Evolutionary conservation across 2,113 vertebrate genomes (phyloP).

Genomic region (Daubentonia madagascariensis): DNA sequence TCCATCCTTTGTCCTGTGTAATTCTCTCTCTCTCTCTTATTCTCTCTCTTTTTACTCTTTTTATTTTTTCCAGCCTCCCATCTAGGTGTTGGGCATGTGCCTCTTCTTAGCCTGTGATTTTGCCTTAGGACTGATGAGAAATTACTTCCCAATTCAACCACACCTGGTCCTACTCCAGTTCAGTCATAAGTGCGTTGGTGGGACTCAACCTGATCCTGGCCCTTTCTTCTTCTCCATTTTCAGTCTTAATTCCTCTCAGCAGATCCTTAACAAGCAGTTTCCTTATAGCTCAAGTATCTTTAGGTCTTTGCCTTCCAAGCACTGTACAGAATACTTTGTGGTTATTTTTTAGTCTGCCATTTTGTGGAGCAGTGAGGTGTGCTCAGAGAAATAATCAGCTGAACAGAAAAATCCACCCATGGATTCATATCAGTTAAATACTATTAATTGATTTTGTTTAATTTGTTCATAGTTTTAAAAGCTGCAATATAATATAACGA

Average conservation of each 20-base stretch:
- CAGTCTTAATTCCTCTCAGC: neutral
- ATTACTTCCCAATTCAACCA: conserved; percentile 1
- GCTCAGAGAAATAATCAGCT: conserved; percentile 69
- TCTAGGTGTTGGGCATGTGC: neutral
- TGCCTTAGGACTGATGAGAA: conserved; percentile 33
- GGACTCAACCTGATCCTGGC: conserved; percentile 33
- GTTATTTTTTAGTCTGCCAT: conserved; percentile 20
- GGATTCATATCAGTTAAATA: conserved; percentile 69
- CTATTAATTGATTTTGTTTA: conserved; percentile 61
- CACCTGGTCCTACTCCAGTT: neutral
- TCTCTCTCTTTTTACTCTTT: neutral
- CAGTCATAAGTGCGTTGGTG: conserved; percentile 3
- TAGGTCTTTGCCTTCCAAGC: conserved; percentile 53
- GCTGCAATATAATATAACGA: conserved; percentile 85
- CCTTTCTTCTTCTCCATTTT: conserved; percentile 32
- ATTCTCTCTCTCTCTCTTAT: neutral
- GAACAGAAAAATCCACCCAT: conserved; percentile 50
- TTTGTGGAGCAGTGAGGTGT: conserved; percentile 30
- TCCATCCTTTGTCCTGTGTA: neutral
- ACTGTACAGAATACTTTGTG: conserved; percentile 39
- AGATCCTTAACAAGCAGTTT: conserved; percentile 13
- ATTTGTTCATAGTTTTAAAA: conserved; percentile 77
- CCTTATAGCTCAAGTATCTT: neutral
- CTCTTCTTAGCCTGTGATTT: conserved; percentile 5
- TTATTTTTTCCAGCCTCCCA: neutral